phyloP scores from a whole-genome alignment of 2,888 invertebrate species.

The Ophioninae sp. region DNA sequence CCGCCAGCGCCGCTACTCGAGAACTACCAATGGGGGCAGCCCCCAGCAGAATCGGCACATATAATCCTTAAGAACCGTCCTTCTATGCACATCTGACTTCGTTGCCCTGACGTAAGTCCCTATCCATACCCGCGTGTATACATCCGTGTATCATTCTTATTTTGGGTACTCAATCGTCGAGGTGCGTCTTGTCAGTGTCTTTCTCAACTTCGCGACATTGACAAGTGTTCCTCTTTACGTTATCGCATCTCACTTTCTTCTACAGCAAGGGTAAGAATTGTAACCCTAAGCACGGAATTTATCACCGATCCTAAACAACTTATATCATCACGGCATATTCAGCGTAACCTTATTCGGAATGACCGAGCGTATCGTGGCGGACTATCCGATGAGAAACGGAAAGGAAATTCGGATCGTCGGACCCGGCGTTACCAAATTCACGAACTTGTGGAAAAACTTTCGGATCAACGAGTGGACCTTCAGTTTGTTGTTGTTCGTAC shows the following conservation, averaged over 20 bases:
- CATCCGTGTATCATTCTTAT: constrained; percentile 35
- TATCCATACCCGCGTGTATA: neutral
- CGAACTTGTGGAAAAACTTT: constrained; percentile 63
- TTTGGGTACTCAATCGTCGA: constrained; percentile 48
- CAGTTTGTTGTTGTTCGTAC: constrained; percentile 67
- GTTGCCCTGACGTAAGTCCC: constrained; percentile 27
- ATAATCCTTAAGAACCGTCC: too few relatives aligned
- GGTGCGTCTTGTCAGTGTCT: constrained; percentile 38
- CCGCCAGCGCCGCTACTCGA: too few relatives aligned
- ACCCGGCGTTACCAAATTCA: constrained; percentile 3
- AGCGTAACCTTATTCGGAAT: constrained; percentile 8
- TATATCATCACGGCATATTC: neutral
- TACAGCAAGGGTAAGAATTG: constrained; percentile 1
- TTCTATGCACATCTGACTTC: too few relatives aligned
- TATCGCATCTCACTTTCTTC: neutral
- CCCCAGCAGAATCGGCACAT: too few relatives aligned
- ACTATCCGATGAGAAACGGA: constrained; percentile 22
- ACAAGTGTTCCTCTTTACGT: neutral
- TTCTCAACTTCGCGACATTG: neutral
- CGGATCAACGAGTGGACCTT: constrained; percentile 73
- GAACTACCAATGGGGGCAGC: too few relatives aligned
- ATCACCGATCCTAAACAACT: neutral
- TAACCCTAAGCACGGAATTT: neutral
- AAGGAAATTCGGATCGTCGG: constrained; percentile 39
- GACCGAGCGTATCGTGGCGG: constrained; percentile 2